phyloP scores from a whole-genome alignment of 2,888 invertebrate genomes.

The Penaeus monodon region DNA sequence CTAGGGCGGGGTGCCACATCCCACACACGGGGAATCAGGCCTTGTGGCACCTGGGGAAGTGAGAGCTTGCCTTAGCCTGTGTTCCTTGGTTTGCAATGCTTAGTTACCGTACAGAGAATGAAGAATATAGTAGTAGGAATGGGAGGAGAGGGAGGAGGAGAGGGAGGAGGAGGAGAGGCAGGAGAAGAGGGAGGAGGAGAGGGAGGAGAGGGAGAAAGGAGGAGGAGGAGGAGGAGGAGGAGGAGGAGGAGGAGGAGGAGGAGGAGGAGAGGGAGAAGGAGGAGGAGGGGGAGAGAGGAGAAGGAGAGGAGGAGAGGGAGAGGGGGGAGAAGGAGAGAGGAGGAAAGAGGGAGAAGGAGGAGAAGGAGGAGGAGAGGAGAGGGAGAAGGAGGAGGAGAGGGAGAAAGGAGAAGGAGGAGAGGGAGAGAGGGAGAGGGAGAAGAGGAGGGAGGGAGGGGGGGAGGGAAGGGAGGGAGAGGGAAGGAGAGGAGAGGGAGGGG shows the following conservation, averaged over 20 bases:
- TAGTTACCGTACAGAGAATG: too few species aligned
- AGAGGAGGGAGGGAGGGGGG: neutral
- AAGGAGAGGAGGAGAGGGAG: neutral
- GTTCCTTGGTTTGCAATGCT: too few species aligned
- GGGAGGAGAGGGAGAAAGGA: too few species aligned
- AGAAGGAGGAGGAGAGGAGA: neutral
- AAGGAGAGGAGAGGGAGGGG: neutral
- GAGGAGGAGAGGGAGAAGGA: neutral
- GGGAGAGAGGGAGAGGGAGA: neutral
- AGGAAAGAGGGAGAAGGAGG: neutral
- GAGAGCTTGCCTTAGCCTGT: too few species aligned
- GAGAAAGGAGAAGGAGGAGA: neutral
- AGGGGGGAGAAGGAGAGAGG: too few species aligned
- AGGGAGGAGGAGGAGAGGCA: too few species aligned
- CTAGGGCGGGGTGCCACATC: conserved; percentile 1
- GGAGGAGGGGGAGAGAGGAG: neutral
- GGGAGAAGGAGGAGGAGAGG: neutral
- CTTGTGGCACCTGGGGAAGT: too few species aligned
- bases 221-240: too few species aligned
- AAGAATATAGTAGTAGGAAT: too few species aligned
- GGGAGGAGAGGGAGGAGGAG: too few species aligned
- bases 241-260: too few species aligned
- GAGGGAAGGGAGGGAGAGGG: neutral
- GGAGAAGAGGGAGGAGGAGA: too few species aligned
- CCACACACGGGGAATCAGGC: neutral